Evolutionary conservation across 2,113 vertebrate genomes (phyloP).

Genomic region (Argyrosomus japonicus): DNA sequence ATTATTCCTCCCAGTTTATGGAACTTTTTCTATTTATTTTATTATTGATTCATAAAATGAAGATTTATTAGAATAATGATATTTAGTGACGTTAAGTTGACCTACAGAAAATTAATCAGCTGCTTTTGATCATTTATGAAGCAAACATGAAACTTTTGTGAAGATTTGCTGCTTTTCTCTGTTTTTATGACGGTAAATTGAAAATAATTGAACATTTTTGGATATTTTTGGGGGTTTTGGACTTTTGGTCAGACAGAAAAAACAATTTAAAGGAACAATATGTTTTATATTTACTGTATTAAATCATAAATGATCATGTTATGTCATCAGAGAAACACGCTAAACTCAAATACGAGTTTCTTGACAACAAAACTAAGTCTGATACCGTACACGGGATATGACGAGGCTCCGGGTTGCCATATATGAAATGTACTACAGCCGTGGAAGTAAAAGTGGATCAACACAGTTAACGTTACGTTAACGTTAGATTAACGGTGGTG

Average conservation of each 20-base stretch:
- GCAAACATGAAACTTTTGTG: slow-evolving; percentile 4
- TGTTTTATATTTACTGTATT: too few relatives aligned
- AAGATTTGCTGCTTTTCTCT: slow-evolving; percentile 50
- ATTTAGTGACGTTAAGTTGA: slow-evolving; percentile 3
- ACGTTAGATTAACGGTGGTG: too few relatives aligned
- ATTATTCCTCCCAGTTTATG: slow-evolving; percentile 40
- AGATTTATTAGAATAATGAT: slow-evolving; percentile 24
- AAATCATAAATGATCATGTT: too few relatives aligned
- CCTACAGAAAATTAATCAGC: slow-evolving; percentile 15
- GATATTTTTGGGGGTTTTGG: slow-evolving; percentile 9
- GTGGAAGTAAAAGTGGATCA: too few relatives aligned
- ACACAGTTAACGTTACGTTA: too few relatives aligned
- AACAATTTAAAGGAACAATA: slow-evolving; percentile 1
- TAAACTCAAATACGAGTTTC: too few relatives aligned
- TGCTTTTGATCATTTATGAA: slow-evolving; percentile 7
- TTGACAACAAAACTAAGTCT: too few relatives aligned
- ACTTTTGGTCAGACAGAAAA: slow-evolving; percentile 18
- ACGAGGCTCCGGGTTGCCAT: too few relatives aligned
- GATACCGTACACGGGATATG: too few relatives aligned
- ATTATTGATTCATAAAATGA: slow-evolving; percentile 29
- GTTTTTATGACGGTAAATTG: slow-evolving; percentile 1
- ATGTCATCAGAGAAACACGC: too few relatives aligned
- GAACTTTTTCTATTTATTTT: slow-evolving; percentile 50
- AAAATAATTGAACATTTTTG: neutral
- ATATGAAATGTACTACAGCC: too few relatives aligned